Conservation (phyloP, 1,140 invertebrate species). For the Pararge aegeria region DNA sequence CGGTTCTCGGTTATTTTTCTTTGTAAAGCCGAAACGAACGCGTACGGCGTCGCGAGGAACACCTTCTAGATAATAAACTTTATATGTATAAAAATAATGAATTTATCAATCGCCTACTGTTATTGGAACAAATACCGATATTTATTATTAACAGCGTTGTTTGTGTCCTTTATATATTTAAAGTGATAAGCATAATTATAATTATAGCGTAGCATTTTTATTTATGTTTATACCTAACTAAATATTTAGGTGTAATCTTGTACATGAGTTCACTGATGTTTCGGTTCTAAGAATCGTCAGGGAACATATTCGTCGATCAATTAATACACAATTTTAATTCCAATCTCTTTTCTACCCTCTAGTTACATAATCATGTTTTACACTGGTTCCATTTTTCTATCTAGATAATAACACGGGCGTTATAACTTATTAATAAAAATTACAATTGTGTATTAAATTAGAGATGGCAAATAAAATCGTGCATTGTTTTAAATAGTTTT, state of each 20-base stretch:
- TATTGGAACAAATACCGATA: slow-evolving; percentile 47
- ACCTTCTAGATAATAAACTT: slow-evolving; percentile 26
- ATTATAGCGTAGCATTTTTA: slow-evolving; percentile 44
- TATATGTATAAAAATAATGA: slow-evolving; percentile 50
- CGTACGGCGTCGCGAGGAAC: too few relatives aligned
- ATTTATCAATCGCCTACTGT: slow-evolving; percentile 37
- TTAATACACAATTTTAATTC: slow-evolving; percentile 75
- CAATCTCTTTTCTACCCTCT: slow-evolving; percentile 43
- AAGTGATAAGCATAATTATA: slow-evolving; percentile 64
- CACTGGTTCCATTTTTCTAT: slow-evolving; percentile 31
- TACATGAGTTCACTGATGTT: slow-evolving; percentile 50
- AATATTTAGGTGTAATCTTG: slow-evolving; percentile 46
- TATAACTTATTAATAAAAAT: slow-evolving; percentile 65
- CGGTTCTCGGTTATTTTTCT: too few relatives aligned
- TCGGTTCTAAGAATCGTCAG: slow-evolving; percentile 65
- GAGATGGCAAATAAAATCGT: slow-evolving; percentile 70
- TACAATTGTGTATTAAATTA: slow-evolving; percentile 76
- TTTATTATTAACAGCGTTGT: slow-evolving; percentile 51
- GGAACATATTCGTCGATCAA: slow-evolving; percentile 41
- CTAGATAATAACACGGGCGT: slow-evolving; percentile 51
- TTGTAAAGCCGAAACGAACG: too few relatives aligned
- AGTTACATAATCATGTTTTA: slow-evolving; percentile 38
- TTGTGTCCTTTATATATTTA: slow-evolving; percentile 42
- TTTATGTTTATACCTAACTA: slow-evolving; percentile 55
- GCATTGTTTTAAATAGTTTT: slow-evolving; percentile 51